phyloP scores from a whole-genome alignment of 2,113 vertebrate genomes.

The Odocoileus hemionus region DNA sequence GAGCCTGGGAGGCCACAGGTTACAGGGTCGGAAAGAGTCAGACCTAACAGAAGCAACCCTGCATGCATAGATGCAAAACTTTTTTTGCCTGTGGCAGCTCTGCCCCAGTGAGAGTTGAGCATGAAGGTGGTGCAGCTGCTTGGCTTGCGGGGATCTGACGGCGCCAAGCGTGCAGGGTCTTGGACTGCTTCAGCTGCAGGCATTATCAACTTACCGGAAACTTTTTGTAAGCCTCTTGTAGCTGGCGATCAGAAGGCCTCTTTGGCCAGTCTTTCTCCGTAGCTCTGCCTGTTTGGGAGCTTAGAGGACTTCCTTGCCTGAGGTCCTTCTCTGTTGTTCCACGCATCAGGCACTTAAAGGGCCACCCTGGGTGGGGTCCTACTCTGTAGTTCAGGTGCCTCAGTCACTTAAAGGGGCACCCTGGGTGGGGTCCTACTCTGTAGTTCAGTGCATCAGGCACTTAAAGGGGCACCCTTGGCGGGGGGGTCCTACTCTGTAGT shows the following conservation, averaged over 20 bases:
- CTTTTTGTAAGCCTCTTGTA: background rate
- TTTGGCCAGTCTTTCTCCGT: background rate
- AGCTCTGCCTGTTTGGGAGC: background rate
- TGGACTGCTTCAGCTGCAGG: background rate
- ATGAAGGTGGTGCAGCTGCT: background rate
- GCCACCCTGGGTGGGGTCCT: too few species aligned
- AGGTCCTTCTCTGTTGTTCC: background rate
- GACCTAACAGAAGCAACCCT: background rate
- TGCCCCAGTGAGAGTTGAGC: background rate
- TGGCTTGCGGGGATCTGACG: fast-evolving
- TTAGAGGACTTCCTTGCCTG: background rate
- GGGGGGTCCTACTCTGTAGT: too few species aligned
- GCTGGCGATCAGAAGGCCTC: background rate
- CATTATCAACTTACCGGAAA: background rate
- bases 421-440: too few species aligned
- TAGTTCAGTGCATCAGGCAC: too few species aligned
- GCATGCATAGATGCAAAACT: background rate
- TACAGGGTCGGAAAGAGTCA: background rate
- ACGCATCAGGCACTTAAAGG: background rate
- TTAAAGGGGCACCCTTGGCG: too few species aligned
- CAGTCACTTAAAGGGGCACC: too few species aligned
- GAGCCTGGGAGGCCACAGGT: background rate
- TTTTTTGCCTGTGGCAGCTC: background rate
- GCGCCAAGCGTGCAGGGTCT: background rate
- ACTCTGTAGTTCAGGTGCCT: too few species aligned